These are phyloP conservation scores for Hoplostethus atlanticus DNA, from an alignment of 2,797 vertebrate species.

Conservation along the genomic window DNA sequence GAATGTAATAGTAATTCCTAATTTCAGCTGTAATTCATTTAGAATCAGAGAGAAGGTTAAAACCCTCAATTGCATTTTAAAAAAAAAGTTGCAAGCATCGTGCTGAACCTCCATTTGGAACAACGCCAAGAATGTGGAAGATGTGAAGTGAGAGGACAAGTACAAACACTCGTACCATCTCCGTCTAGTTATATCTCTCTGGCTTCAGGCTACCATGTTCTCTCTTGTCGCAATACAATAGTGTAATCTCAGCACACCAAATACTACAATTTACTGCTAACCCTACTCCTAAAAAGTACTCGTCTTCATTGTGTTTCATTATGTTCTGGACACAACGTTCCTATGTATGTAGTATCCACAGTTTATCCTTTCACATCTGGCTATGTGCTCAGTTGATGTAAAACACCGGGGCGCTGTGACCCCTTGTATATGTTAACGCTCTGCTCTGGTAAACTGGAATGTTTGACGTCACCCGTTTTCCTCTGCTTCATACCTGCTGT, in stretches of 20 bases:
- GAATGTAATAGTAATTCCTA: not conserved
- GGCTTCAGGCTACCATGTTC: conserved; percentile 1
- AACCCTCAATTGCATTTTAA: not conserved
- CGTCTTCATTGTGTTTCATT: not conserved
- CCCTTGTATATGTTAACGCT: conserved; percentile 65
- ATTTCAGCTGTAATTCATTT: not conserved
- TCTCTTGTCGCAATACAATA: not conserved
- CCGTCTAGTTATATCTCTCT: not conserved
- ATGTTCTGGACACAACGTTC: conserved; percentile 20
- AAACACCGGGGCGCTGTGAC: conserved; percentile 60
- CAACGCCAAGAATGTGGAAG: conserved; percentile 1
- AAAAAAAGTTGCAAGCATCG: not conserved
- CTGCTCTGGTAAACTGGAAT: conserved; percentile 62
- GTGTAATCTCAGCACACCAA: conserved; percentile 1
- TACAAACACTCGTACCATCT: not conserved
- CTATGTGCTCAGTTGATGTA: conserved; percentile 55
- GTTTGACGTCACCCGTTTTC: conserved; percentile 58
- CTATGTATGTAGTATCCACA: conserved; percentile 19
- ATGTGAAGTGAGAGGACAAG: not conserved
- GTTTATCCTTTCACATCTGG: conserved; percentile 74
- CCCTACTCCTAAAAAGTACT: not conserved
- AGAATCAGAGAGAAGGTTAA: not conserved
- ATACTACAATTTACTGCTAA: not conserved
- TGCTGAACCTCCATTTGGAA: not conserved
- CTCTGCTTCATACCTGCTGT: conserved; percentile 20